A percentile compares a stretch with the other conserved stretches of the same genome.
phyloP scores from a whole-genome alignment of 2,797 vertebrate genomes.

The Gymnocypris eckloni region DNA sequence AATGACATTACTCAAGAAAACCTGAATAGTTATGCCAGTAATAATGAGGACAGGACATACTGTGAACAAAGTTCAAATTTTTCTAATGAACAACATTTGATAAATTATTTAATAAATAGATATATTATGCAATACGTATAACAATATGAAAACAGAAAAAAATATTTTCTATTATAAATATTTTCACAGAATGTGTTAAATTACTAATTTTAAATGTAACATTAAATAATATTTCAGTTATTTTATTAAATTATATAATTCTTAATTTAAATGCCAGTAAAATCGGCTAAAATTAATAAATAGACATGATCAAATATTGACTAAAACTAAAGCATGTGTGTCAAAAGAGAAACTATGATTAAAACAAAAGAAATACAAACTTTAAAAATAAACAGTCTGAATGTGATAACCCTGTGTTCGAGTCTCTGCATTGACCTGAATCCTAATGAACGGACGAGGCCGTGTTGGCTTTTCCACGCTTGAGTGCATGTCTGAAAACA shows the following conservation, averaged over 20 bases:
- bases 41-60: neutral
- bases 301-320: neutral
- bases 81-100: too few species aligned
- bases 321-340: neutral
- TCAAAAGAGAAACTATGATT: neutral
- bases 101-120: too few species aligned
- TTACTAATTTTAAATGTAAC: too few species aligned
- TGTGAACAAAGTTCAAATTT: neutral
- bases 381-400: neutral
- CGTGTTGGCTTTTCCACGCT: conserved; percentile 47
- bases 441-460: conserved; percentile 31
- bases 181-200: neutral
- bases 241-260: neutral
- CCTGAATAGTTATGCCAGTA: too few species aligned
- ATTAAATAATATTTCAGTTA: too few species aligned
- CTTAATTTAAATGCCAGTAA: neutral
- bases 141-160: too few species aligned
- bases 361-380: neutral
- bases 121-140: neutral
- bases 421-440: conserved; percentile 15
- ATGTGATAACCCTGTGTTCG: neutral
- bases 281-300: neutral
- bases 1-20: neutral
- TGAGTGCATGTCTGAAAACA: conserved; percentile 49
- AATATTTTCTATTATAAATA: neutral